These are phyloP conservation scores for Petaurus breviceps DNA, from an alignment of 2,113 vertebrate genomes.

Conservation along the genomic window DNA sequence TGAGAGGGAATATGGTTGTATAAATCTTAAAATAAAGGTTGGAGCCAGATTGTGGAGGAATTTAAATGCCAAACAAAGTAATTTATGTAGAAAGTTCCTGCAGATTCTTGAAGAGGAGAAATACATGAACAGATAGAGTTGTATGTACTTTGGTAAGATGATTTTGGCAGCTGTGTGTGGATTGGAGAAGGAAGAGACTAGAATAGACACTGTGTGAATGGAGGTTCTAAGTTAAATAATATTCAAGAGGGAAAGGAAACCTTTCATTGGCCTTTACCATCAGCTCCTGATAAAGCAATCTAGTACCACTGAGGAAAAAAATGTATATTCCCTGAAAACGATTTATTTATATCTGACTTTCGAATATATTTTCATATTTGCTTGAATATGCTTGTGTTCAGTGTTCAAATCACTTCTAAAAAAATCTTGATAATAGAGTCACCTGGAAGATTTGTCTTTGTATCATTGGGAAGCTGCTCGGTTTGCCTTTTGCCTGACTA, in stretches of 20 bases:
- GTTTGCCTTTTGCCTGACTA: background rate
- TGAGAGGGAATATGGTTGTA: background rate
- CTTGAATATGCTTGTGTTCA: background rate
- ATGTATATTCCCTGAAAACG: background rate
- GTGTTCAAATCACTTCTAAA: slow-evolving; percentile 13
- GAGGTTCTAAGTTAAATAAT: background rate
- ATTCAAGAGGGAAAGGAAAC: slow-evolving; percentile 6
- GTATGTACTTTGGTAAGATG: no score
- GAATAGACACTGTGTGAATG: background rate
- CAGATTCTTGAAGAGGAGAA: background rate
- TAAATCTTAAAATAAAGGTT: background rate
- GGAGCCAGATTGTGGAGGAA: background rate
- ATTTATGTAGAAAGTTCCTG: background rate
- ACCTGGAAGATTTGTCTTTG: background rate
- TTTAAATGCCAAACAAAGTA: background rate
- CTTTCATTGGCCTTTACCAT: background rate
- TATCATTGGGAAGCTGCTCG: background rate
- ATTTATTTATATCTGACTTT: background rate
- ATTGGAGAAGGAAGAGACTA: background rate
- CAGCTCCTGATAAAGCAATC: background rate
- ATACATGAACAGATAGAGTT: no score
- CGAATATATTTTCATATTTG: background rate
- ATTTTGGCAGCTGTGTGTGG: no score
- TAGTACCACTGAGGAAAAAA: background rate
- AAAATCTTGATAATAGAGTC: background rate